Conservation (phyloP, 2,797 vertebrate genomes). For the Furcifer pardalis region DNA sequence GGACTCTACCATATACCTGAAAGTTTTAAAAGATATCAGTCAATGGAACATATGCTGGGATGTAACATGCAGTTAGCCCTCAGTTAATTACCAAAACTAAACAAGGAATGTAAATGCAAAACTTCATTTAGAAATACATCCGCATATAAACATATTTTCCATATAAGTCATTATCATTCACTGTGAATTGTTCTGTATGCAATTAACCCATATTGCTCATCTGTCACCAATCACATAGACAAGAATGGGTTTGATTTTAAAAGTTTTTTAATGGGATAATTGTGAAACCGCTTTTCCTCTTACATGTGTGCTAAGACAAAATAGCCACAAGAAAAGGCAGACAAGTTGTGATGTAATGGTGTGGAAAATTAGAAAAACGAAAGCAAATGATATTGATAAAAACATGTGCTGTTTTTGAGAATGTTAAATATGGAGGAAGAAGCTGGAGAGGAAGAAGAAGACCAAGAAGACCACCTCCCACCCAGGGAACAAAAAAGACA, state of each 20-base stretch:
- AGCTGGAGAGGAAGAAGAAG: not conserved
- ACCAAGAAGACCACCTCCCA: not conserved
- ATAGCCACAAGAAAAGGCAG: conserved; percentile 52
- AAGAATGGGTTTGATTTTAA: conserved; percentile 65
- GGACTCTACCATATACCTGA: not conserved
- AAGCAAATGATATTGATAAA: not conserved
- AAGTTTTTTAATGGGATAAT: conserved; percentile 64
- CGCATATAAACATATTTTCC: not conserved
- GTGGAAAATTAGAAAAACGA: conserved; percentile 41
- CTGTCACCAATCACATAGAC: conserved; percentile 64
- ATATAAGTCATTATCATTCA: conserved; percentile 52
- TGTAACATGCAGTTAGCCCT: not conserved
- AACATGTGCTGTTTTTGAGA: not conserved
- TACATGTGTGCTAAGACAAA: conserved; percentile 66
- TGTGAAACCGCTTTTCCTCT: conserved; percentile 63
- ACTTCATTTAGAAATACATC: conserved; percentile 1
- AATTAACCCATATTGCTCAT: conserved; percentile 57
- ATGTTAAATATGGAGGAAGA: conserved; percentile 4
- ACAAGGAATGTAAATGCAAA: not conserved
- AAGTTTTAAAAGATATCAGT: not conserved
- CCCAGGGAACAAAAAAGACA: not conserved
- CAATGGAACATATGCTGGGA: not conserved
- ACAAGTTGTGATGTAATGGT: conserved; percentile 37
- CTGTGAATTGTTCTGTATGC: conserved; percentile 61
- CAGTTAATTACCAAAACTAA: not conserved